These are phyloP conservation scores for Aphelinus certus DNA, from an alignment of 1,140 invertebrate genomes.

Conservation along the genomic window DNA sequence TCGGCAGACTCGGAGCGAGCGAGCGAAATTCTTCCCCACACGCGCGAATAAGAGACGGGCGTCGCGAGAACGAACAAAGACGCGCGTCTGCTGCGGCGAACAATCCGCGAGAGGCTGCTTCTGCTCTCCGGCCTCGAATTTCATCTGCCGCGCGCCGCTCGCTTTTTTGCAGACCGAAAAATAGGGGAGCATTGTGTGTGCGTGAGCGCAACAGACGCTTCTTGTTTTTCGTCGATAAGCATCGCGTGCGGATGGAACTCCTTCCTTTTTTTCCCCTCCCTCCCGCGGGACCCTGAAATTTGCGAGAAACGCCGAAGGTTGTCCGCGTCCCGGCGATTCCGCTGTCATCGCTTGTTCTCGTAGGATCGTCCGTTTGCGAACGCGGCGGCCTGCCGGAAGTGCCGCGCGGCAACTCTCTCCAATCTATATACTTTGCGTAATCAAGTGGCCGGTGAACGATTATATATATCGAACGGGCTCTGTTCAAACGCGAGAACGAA, in stretches of 20 bases:
- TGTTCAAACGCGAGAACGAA: too few species aligned
- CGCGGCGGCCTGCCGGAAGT: slow-evolving; percentile 15
- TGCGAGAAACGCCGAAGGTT: not conserved
- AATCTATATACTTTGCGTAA: too few species aligned
- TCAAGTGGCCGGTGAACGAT: too few species aligned
- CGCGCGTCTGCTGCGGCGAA: slow-evolving; percentile 23
- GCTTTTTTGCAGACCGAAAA: slow-evolving; percentile 35
- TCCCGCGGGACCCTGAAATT: not conserved
- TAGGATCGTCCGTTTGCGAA: not conserved
- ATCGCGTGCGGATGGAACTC: slow-evolving; percentile 14
- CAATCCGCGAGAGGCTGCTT: slow-evolving; percentile 22
- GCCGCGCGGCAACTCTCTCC: too few species aligned
- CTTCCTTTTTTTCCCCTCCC: not conserved
- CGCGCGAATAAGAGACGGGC: slow-evolving; percentile 17
- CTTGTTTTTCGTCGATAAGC: not conserved
- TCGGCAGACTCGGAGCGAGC: not conserved
- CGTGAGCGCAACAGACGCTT: slow-evolving; percentile 15
- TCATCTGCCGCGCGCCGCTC: slow-evolving; percentile 42
- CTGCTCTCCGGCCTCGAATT: slow-evolving; percentile 46
- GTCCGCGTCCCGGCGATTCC: too few species aligned
- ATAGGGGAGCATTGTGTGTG: slow-evolving; percentile 46
- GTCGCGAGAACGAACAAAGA: slow-evolving; percentile 30
- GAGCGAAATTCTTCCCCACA: slow-evolving; percentile 18
- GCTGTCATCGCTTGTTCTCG: too few species aligned
- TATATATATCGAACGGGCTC: too few species aligned